These are phyloP conservation scores for Antechinus stuartii DNA, from an alignment of 2,113 vertebrate species.

Conservation along the genomic window DNA sequence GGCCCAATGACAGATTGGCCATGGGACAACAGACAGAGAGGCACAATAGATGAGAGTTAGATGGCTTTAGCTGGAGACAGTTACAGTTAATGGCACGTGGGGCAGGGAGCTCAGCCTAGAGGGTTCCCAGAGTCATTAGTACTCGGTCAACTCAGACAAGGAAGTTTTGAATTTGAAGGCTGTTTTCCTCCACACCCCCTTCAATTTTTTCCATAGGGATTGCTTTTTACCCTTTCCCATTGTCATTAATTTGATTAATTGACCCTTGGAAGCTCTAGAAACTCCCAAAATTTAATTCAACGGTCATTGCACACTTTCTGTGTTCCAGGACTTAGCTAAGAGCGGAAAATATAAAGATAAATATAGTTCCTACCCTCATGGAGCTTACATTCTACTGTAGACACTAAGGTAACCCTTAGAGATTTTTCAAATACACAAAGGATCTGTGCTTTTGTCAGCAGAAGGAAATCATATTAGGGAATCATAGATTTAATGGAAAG, in stretches of 20 bases:
- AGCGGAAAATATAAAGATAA: not conserved
- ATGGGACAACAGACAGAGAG: slow-evolving; percentile 62
- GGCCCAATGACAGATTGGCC: slow-evolving; percentile 81
- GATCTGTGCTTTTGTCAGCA: not conserved
- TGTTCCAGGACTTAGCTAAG: not conserved
- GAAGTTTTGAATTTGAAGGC: not conserved
- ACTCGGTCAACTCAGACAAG: not conserved
- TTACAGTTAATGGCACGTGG: slow-evolving; percentile 54
- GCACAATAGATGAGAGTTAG: slow-evolving; percentile 73
- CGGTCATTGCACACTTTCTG: not conserved
- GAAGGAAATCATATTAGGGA: not conserved
- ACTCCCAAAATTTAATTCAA: not conserved
- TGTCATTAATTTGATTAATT: not conserved
- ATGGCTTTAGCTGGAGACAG: slow-evolving; percentile 64
- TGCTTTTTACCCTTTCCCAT: not conserved
- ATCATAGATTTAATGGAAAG: not conserved
- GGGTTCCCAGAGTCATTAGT: not conserved
- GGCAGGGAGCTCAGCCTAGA: slow-evolving; percentile 40
- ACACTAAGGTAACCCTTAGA: not conserved
- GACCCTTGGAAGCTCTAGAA: not conserved
- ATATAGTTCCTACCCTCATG: not conserved
- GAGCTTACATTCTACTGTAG: not conserved
- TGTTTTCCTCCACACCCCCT: not conserved
- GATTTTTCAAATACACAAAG: not conserved
- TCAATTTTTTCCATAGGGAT: not conserved